Evolutionary conservation across 2,797 vertebrate species (phyloP), one percentile per base, ranked within the genome.

Genomic region (Sebastes oblongus): DNA sequence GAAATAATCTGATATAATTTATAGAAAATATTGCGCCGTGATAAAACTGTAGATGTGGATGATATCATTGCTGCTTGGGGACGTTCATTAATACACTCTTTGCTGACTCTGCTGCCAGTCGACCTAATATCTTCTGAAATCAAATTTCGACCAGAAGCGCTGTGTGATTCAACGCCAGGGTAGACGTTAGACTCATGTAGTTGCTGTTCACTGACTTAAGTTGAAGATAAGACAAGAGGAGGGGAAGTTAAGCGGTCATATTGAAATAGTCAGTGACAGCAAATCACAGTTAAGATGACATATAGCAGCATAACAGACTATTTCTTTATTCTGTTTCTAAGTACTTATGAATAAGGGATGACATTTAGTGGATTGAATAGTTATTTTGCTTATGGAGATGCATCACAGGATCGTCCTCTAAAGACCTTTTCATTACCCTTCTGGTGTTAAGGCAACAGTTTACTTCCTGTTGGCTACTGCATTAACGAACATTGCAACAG

Each of bases 1-100:
- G 75, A 82, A 80, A 75, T 77, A 75, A 86, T 85, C 60, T 80
- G 60, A 90, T 86, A 69, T 39, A 73, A 81, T 81, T 85, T 24
- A 80, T 77, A 64, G 69, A 62, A 74, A 80, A 85, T 46, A 46
- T 50, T 83, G 69, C 14, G 8, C 46, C 69, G 50, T 59, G 65
- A 75, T 85, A 59, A 75, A 77, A 75, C 24, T 77, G 65, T 72
- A 79, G 27, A 78, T 62, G 12, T 20, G 25, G 46, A 16, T 32
- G 20, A 86, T 82, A 70, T 74, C 60, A 66, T 25, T 42, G 65
- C 55, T 12, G 70, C 81, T 77, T 14, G 30, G 68, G 25, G 73
- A 80, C 10, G 2, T 79, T 88, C 77, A 89, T 86, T 89, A 81
- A 82, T 82, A 32, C 13, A 7, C 32, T 62, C 5, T 78, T 76